Evolutionary conservation across 2,888 invertebrate species (phyloP), one percentile per base, ranked within the genome.

Genomic region (Idaea dimidiata): DNA sequence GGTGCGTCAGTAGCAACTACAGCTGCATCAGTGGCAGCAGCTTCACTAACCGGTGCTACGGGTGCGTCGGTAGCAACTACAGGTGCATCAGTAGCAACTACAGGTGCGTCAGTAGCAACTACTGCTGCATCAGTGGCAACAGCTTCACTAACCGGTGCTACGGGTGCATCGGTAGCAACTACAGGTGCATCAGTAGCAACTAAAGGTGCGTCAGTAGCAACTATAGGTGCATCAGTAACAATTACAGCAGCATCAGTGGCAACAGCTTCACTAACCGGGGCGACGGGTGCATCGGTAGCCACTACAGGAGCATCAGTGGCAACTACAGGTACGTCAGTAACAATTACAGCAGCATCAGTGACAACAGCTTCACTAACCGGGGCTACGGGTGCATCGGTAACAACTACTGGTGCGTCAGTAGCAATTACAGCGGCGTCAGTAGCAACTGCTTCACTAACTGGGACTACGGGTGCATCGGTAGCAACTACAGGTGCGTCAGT

Each of bases 261-360:
- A 0, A 60, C 54, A 6, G 54, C 54, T 55, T 8, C 54, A 17
- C 16, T 8, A 1, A n/a, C 69, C n/a, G 62, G 58, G 57, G 16
- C 63, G 57, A 33, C 59, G 6, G 62, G 17, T 54, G 63, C 60
- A 17, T 64, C 66, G 53, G 66, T 61, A 6, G 54, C 56, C 16
- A 53, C 54, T 6, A 59, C 54, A 17, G 55, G 16, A 10, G 60
- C 58, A 3, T 59, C 62, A 54, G 65, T 59, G 0, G 17, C 60
- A 24, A 58, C 61, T 17, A 58, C 33, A 62, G 33, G 56, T 16
- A 60, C 59, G 54, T 58, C 65, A 59, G 65, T 60, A 1, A 53
- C 59, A 17, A 16, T 8, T 16, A 14, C 62, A 59, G 58, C 7
- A 6, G 57, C 54, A 16, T 32, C 58, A 14, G 33, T 54, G 7